Conservation (phyloP, 2,113 vertebrate genomes). For the Perccottus glenii region DNA sequence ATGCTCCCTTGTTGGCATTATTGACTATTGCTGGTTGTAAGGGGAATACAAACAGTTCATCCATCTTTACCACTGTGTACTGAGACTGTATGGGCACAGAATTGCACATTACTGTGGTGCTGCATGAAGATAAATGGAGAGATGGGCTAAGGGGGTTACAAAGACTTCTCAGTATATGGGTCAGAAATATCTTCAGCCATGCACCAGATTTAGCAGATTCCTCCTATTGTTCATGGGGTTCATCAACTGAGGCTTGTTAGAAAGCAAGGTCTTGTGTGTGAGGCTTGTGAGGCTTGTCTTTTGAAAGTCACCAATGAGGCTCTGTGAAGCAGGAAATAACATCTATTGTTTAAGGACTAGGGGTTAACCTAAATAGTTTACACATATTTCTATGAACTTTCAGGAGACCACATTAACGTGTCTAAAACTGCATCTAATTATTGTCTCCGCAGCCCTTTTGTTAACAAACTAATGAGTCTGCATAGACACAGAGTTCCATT, state of each 20-base stretch:
- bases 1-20: not conserved
- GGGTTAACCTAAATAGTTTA: conserved; percentile 44
- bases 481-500: conserved; percentile 47
- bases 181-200: conserved; percentile 45
- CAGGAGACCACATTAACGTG: conserved; percentile 34
- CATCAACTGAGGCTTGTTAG: conserved; percentile 31
- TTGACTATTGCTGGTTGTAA: conserved; percentile 1
- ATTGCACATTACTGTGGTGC: conserved; percentile 1
- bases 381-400: conserved; percentile 40
- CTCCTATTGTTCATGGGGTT: conserved; percentile 37
- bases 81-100: not conserved
- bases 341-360: conserved; percentile 51
- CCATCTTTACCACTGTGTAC: not conserved
- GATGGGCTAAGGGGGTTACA: conserved; percentile 8
- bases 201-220: conserved; percentile 53
- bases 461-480: conserved; percentile 40
- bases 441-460: conserved; percentile 26
- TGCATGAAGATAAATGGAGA: conserved; percentile 17
- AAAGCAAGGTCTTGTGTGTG: conserved; percentile 25
- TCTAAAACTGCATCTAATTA: conserved; percentile 51
- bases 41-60: not conserved
- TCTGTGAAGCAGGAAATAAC: conserved; percentile 40
- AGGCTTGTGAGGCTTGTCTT: conserved; percentile 33
- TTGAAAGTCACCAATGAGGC: conserved; percentile 50
- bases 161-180: conserved; percentile 44